These are phyloP conservation scores for Mesoclemmys tuberculata DNA, from an alignment of 2,113 vertebrate genomes.

Conservation along the genomic window DNA sequence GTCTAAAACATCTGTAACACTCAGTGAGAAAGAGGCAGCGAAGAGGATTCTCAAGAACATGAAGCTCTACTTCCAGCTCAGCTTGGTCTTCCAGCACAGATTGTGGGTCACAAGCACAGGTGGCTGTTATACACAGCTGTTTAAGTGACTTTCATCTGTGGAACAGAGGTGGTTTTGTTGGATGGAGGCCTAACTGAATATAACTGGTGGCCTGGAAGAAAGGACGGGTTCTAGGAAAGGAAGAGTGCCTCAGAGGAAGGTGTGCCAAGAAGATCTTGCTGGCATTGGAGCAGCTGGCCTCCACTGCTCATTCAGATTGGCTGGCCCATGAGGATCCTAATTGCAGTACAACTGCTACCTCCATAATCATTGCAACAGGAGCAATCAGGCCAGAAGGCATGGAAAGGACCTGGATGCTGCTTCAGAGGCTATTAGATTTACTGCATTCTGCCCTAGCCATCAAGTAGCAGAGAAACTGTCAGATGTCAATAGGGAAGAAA, in stretches of 20 bases:
- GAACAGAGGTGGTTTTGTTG: constrained; percentile 21
- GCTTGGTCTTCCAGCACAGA: not conserved
- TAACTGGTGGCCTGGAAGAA: not conserved
- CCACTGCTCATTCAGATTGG: constrained; percentile 63
- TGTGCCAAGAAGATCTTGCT: constrained; percentile 72
- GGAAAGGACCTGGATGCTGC: constrained; percentile 56
- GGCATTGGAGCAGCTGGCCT: constrained; percentile 73
- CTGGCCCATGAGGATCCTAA: constrained; percentile 78
- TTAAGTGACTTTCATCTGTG: not conserved
- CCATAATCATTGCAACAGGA: constrained; percentile 72
- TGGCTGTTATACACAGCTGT: not conserved
- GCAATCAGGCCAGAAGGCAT: constrained; percentile 56
- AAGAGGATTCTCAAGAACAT: not conserved
- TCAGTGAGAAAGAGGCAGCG: not conserved
- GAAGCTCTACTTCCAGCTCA: not conserved
- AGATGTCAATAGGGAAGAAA: constrained; percentile 69
- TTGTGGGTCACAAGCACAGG: not conserved
- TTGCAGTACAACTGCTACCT: constrained; percentile 73
- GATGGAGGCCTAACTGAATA: not conserved
- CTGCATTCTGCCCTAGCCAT: constrained; percentile 1
- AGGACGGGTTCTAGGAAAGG: constrained; percentile 41
- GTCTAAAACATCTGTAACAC: not conserved
- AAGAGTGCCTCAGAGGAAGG: constrained; percentile 25
- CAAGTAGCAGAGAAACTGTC: constrained; percentile 33
- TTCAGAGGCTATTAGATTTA: constrained; percentile 42